Evolutionary conservation across 2,113 vertebrate genomes (phyloP).

Genomic region (Semnornis frantzii): DNA sequence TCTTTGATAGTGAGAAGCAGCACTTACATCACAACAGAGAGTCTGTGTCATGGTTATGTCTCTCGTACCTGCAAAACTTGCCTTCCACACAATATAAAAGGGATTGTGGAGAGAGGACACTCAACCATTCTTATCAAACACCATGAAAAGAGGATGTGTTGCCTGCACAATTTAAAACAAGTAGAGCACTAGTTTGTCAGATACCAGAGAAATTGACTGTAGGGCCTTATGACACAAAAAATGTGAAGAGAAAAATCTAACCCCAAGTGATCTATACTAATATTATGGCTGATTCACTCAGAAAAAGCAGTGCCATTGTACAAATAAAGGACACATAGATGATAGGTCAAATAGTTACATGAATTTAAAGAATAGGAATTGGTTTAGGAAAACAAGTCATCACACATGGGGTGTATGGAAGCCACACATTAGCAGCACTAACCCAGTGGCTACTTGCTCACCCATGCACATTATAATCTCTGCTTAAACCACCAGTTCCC

Average conservation of each 20-base stretch:
- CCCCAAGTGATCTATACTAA: not conserved
- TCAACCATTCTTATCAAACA: not conserved
- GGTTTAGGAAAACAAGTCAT: not conserved
- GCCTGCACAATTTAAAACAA: not conserved
- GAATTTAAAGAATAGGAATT: not conserved
- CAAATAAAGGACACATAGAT: not conserved
- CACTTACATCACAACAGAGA: not conserved
- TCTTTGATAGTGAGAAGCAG: not conserved
- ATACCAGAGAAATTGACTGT: not conserved
- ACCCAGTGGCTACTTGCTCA: not conserved
- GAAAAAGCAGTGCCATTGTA: not conserved
- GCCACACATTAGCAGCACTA: not conserved
- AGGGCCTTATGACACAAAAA: not conserved
- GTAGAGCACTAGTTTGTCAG: not conserved
- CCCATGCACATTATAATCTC: not conserved
- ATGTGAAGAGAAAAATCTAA: not conserved
- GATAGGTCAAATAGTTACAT: not conserved
- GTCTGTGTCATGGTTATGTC: not conserved
- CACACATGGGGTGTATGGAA: fast-evolving
- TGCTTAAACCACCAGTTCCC: not conserved
- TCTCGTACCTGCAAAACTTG: not conserved
- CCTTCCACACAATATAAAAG: not conserved
- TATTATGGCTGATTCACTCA: not conserved
- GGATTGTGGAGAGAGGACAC: not conserved
- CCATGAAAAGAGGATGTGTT: not conserved